Evolutionary conservation across 2,888 invertebrate genomes (phyloP), one percentile per base, ranked within the genome.

Genomic region (Temnothorax ravouxi): DNA sequence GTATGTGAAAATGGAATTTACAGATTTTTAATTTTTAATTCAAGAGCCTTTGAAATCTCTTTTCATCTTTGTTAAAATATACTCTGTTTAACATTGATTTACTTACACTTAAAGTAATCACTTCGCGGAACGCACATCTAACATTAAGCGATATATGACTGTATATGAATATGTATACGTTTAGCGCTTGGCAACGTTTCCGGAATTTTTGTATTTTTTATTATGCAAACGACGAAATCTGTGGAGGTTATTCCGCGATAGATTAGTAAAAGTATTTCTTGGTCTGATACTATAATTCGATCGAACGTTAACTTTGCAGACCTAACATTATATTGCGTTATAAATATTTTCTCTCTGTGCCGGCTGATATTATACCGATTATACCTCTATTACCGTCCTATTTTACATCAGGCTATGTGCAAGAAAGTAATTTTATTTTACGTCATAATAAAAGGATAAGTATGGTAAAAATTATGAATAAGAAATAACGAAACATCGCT

Each of bases 241-340:
- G 34, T 5, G 5, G 18, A 21, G 38, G 25, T 76, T 50, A 75
- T 1, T 61, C n/a, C 66, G 8, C 47, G 25, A 4, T 52, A 88
- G 2, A 62, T 86, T 86, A 74, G 87, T 91, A 88, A 87, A 91
- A 86, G 87, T 87, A 84, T 91, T 88, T 71, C 84, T 84, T 79
- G 87, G 85, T 87, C 87, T 83, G 82, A 80, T 86, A 72, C 80
- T 59, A 64, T 59, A 64, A 79, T 59, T 44, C 41, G 21, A 44
- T 74, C 61, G 3, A 61, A n/a, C 15, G 34, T 34, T 41, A 44
- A 21, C 38, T 34, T 44, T 25, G 4, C 4, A n/a, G 18, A 4
- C 4, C 2, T 3, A 25, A 52, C 8, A 25, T n/a, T n/a, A n/a
- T 76, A 25, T 76, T 52, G n/a, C 18, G 13, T 38, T 52, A 47